Base-by-base conservation (phyloP, 2,888 invertebrate species). In the Anaspis maculata region DNA sequence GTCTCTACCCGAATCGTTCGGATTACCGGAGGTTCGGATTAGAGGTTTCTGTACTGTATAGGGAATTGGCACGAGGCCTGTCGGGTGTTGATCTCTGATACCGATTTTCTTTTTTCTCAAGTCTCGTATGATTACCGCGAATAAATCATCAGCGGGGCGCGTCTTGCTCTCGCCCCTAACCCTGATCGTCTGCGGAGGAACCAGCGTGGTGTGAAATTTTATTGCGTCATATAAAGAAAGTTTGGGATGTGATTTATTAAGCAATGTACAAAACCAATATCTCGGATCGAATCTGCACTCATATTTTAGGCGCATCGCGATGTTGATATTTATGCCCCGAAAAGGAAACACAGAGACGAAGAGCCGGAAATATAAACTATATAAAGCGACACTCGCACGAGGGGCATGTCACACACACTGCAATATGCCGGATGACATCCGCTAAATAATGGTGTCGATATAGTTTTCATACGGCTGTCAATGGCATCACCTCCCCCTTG, bases 191-290 rank as follows among this genome's bases (percentile, higher is more conserved):
- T 25, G 25, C 25, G 25, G 25, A 25, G 26, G 15, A 34, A 13
- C 24, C 36, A 27, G 37, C 45, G 43, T 41, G 42, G 47, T 52
- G 49, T 52, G 53, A 52, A 51, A 53, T 53, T 51, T 53, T 52
- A 53, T 53, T 46, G 53, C 49, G 40, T 42, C 43, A 48, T 44
- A 52, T 53, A 52, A 49, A 51, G 47, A 48, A 48, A 49, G 44
- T 47, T 47, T 42, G 32, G 16, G 16, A 15, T 24, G 23, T 37
- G 37, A 37, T 37, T 37, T 37, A 37, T 37, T 32, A 32, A 28
- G 24, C 32, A 28, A 37, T 32, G 25, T 32, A 25, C 25, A 25
- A 22, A 32, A 25, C 28, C 25, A 32, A 28, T 37, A 32, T 37
- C 32, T 31, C 27, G 25, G 36, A 41, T 44, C 38, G 40, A 40